Evolutionary conservation across 2,113 vertebrate genomes (phyloP).

Genomic region (Sporophila hypoxantha): DNA sequence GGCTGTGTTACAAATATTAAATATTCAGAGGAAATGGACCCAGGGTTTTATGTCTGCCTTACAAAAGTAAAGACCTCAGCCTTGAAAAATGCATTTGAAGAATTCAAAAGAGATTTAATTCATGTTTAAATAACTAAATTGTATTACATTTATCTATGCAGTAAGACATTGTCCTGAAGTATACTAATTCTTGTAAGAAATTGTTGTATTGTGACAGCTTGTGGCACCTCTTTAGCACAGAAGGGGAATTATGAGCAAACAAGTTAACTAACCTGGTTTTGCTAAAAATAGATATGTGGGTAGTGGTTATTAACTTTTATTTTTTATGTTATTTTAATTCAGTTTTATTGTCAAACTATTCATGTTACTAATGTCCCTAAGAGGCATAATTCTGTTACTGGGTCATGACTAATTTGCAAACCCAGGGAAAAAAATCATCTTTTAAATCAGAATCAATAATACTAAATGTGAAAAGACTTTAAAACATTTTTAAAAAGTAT

Average conservation of each 20-base stretch:
- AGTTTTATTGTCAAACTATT: not conserved
- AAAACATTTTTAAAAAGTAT: not conserved
- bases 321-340: not conserved
- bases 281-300: not conserved
- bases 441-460: not conserved
- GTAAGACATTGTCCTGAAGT: not conserved
- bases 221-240: not conserved
- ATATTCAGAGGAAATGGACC: not conserved
- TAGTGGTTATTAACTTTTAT: not conserved
- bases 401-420: not conserved
- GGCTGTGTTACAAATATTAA: not conserved
- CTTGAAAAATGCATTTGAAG: not conserved
- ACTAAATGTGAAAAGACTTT: not conserved
- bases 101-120: not conserved
- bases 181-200: not conserved
- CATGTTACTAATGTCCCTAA: not conserved
- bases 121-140: not conserved
- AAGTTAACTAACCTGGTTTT: not conserved
- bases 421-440: not conserved
- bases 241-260: not conserved
- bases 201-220: not conserved
- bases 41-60: not conserved
- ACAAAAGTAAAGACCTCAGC: not conserved
- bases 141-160: not conserved
- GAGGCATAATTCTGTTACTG: not conserved